Evolutionary conservation across 23 tunicate genomes (phyloP), one percentile per base, ranked within the genome.

Genomic region (Pegea sp.): DNA sequence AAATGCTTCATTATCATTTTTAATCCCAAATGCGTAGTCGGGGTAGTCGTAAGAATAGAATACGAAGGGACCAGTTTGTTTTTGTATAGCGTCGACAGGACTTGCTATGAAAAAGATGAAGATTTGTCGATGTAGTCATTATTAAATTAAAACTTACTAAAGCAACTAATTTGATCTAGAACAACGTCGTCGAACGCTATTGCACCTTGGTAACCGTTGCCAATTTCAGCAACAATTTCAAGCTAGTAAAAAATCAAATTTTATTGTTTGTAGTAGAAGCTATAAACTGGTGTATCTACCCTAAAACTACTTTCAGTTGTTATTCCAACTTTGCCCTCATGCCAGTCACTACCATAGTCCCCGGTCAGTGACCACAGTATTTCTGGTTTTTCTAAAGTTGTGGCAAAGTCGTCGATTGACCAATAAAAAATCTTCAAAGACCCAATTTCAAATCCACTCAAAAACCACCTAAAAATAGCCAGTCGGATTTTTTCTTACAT

Each of bases 301-400:
- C 86, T 33, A 28, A 58, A 75, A 6, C 48, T 33, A 22, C 61
- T 23, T 0, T 30, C 1, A 19, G 68, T 49, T 44, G 61, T 75
- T 29, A 75, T 34, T 21, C 64, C 22, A 2, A 75, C 34, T 43
- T 59, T 56, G 19, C 86, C 86, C 18, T 31, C 55, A 26, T 16
- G 33, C 86, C 86, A 75, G n/a, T 31, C 22, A 29, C 66, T 73
- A 7, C 86, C 86, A 38, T 75, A 64, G 50, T 75, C 73, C 6
- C 73, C 68, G 18, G 19, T 26, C 3, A 75, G 30, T 31, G 48
- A 33, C 86, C 86, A 75, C 8, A 59, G 29, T 38, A 8, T 16
- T 16, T 8, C 11, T 8, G 58, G 53, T 22, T 22, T 5, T 4
- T 54, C 53, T 54, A 49, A 53, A 33, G 65, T 58, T 23, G 43